phyloP scores from a whole-genome alignment of 2,888 invertebrate species.

The Harpagoxenus sublaevis region DNA sequence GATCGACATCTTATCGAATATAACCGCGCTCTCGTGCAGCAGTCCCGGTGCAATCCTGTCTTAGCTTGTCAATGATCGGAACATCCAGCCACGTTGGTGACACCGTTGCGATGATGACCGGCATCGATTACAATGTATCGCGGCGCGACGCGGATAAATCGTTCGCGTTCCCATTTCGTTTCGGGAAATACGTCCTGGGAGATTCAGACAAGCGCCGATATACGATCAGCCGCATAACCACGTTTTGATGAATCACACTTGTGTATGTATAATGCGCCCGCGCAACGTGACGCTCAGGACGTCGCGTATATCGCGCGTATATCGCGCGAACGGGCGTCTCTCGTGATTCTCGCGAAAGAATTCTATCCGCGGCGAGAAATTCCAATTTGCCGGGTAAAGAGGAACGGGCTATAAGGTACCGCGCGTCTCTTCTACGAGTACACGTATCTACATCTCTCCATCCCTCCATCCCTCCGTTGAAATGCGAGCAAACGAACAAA shows the following conservation, averaged over 20 bases:
- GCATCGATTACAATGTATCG: constrained; percentile 43
- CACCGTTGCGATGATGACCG: constrained; percentile 35
- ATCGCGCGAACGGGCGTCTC: constrained; percentile 63
- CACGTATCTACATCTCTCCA: constrained; percentile 67
- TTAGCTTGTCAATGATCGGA: constrained; percentile 17
- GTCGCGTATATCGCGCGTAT: constrained; percentile 64
- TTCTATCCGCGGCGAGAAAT: constrained; percentile 78
- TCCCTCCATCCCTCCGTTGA: constrained; percentile 63
- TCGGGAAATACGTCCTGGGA: constrained; percentile 37
- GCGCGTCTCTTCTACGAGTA: constrained; percentile 53
- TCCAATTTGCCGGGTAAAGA: constrained; percentile 78
- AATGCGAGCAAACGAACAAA: constrained; percentile 61
- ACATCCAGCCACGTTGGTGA: background rate
- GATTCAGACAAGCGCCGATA: constrained; percentile 44
- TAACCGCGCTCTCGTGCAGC: background rate
- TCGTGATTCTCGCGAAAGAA: constrained; percentile 77
- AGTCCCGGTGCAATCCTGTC: background rate
- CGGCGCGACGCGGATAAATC: constrained; percentile 34
- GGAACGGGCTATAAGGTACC: constrained; percentile 74
- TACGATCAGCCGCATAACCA: constrained; percentile 53
- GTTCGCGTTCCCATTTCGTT: constrained; percentile 39
- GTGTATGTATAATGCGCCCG: constrained; percentile 55
- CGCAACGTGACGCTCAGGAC: constrained; percentile 69
- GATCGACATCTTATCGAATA: constrained; percentile 21
- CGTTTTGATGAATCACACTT: constrained; percentile 56